Conservation (phyloP, 2,888 invertebrate genomes). For the Zootermopsis nevadensis region DNA sequence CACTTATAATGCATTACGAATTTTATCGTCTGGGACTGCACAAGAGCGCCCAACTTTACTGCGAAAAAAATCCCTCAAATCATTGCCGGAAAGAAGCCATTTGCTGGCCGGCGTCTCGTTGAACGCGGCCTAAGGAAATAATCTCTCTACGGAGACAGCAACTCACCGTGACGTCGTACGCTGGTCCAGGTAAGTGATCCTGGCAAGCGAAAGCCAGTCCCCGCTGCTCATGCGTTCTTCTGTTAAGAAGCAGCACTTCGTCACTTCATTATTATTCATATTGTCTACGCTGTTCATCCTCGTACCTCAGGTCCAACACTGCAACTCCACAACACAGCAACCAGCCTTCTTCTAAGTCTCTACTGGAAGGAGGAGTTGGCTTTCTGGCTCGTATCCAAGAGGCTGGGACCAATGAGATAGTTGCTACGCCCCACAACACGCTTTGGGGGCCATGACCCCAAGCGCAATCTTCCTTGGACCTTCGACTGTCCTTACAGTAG, state of each 20-base stretch:
- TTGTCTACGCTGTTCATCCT: slow-evolving; percentile 17
- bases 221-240: slow-evolving; percentile 56
- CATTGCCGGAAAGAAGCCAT: no score
- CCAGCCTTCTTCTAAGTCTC: slow-evolving; percentile 9
- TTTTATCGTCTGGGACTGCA: no score
- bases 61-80: no score
- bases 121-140: no score
- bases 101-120: no score
- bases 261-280: slow-evolving; percentile 30
- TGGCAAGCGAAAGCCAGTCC: slow-evolving; percentile 56
- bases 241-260: slow-evolving; percentile 54
- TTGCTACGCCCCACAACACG: not conserved
- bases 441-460: slow-evolving; percentile 22
- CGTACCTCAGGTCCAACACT: not conserved
- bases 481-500: not conserved
- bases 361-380: slow-evolving; percentile 5
- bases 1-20: no score
- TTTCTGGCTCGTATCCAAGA: not conserved
- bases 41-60: no score
- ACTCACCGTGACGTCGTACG: slow-evolving; percentile 56
- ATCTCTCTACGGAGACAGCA: no score
- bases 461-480: not conserved
- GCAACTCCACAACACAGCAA: not conserved
- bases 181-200: slow-evolving; percentile 57
- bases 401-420: not conserved